Conservation (phyloP, 2,797 vertebrate genomes). For the Eulemur coronatus region DNA sequence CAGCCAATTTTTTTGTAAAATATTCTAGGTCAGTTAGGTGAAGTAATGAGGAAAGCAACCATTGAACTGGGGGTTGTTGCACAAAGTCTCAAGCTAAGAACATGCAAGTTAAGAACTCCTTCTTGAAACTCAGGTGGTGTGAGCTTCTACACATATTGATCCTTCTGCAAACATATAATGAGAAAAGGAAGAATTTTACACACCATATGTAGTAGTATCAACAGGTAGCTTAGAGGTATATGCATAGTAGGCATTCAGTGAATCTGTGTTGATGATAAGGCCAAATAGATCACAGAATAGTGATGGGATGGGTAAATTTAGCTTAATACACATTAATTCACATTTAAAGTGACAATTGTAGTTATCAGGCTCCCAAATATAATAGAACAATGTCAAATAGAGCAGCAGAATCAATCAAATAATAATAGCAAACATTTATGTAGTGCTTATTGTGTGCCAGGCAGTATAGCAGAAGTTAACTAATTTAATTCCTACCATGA, state of each 20-base stretch:
- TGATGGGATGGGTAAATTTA: neutral
- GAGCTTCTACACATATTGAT: neutral
- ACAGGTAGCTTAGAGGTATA: neutral
- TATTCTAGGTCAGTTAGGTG: conserved; percentile 51
- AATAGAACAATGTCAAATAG: conserved; percentile 25
- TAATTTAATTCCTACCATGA: neutral
- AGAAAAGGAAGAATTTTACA: neutral
- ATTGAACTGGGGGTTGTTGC: neutral
- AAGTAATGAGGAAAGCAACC: neutral
- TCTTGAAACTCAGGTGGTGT: conserved; percentile 2
- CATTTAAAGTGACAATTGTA: neutral
- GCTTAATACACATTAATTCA: conserved; percentile 18
- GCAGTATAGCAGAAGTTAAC: neutral
- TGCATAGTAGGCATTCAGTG: neutral
- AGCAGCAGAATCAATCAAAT: conserved; percentile 14
- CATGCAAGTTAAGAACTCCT: neutral
- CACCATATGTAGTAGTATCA: neutral
- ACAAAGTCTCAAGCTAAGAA: conserved; percentile 35
- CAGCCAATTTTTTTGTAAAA: neutral
- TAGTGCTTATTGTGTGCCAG: neutral
- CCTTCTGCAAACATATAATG: neutral
- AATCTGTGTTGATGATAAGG: neutral
- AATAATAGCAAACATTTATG: neutral
- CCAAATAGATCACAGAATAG: neutral
- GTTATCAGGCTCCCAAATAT: conserved; percentile 18